Evolutionary conservation across 2,797 vertebrate species (phyloP).

Genomic region (Myotis pilosus): DNA sequence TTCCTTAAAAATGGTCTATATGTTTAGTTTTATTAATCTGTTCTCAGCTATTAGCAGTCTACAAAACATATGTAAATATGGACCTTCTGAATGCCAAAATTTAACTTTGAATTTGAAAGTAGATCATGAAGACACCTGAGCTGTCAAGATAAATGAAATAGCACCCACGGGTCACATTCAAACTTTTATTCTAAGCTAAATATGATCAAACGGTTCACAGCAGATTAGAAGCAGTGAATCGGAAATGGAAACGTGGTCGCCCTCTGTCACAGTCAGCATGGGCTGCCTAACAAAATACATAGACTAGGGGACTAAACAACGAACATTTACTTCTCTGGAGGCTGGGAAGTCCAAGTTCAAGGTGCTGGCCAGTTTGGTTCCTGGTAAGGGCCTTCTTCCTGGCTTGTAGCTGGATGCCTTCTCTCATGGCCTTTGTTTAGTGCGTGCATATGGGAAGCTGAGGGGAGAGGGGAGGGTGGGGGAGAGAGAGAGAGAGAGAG

Average conservation of each 20-base stretch:
- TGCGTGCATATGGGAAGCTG: not conserved
- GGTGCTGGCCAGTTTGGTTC: not conserved
- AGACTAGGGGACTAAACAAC: not conserved
- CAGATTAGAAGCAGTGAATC: not conserved
- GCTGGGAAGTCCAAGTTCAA: not conserved
- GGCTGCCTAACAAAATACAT: not conserved
- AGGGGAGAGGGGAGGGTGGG: not conserved
- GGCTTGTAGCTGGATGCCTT: not conserved
- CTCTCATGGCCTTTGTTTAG: not conserved
- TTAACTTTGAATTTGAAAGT: slow-evolving; percentile 26
- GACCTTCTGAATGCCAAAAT: slow-evolving; percentile 4
- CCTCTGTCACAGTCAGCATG: not conserved
- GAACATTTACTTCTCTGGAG: not conserved
- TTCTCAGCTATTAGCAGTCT: not conserved
- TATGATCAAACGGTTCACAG: not conserved
- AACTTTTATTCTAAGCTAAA: not conserved
- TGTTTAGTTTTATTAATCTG: slow-evolving; percentile 9
- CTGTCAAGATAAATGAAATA: slow-evolving; percentile 17
- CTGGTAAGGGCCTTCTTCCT: not conserved
- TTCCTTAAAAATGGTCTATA: not conserved
- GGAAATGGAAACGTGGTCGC: not conserved
- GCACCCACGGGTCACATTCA: not conserved
- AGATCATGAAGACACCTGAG: not conserved
- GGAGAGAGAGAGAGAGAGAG: not conserved
- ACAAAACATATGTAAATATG: slow-evolving; percentile 8